phyloP scores from a whole-genome alignment of 2,888 invertebrate genomes.

The Orthonevra nobilis region DNA sequence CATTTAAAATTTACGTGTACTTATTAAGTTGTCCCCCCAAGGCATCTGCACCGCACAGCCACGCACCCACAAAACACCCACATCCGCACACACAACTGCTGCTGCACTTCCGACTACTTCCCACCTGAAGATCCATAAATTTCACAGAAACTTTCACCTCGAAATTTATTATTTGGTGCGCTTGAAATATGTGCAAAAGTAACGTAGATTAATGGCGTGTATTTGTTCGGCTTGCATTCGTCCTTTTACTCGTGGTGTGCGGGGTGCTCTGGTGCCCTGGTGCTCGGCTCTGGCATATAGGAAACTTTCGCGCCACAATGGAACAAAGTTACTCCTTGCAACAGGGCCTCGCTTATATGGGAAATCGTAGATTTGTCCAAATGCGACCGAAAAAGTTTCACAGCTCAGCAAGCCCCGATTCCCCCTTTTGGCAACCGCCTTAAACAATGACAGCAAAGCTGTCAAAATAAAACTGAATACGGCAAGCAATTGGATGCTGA shows the following conservation, averaged over 20 bases:
- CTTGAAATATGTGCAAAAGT: constrained; percentile 70
- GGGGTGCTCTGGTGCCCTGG: too few relatives aligned
- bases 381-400: constrained; percentile 50
- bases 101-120: background rate
- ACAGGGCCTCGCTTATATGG: constrained; percentile 34
- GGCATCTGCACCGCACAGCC: constrained; percentile 6
- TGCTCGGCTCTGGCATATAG: background rate
- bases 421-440: background rate
- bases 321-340: constrained; percentile 12
- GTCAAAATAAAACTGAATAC: constrained; percentile 9
- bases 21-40: constrained; percentile 42
- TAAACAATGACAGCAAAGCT: constrained; percentile 11
- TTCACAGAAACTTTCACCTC: constrained; percentile 60
- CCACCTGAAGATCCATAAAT: constrained; percentile 62
- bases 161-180: constrained; percentile 69
- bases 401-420: too few relatives aligned
- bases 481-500: constrained; percentile 10
- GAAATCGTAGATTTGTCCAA: constrained; percentile 59
- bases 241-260: constrained; percentile 6
- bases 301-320: constrained; percentile 50
- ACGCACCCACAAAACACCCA: constrained; percentile 25
- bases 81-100: background rate
- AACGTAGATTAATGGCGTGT: constrained; percentile 68
- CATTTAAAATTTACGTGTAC: constrained; percentile 44
- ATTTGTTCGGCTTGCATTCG: constrained; percentile 65